Evolutionary conservation across 2,888 invertebrate species (phyloP).

Genomic region (Atherix ibis): DNA sequence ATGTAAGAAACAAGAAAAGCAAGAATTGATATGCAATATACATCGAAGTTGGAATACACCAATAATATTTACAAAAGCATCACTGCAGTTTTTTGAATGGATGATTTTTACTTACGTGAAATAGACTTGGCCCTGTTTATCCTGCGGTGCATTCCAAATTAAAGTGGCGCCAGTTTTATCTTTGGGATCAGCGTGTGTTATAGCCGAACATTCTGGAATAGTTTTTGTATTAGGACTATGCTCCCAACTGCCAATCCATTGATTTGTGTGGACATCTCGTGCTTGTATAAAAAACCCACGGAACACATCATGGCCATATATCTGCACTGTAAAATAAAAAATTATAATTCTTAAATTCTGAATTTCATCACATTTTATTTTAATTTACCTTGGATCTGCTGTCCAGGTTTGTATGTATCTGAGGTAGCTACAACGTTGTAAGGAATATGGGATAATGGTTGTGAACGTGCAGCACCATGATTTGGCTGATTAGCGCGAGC

Average conservation of each 20-base stretch:
- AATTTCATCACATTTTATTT: background rate
- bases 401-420: slow-evolving; percentile 48
- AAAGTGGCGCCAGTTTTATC: slow-evolving; percentile 57
- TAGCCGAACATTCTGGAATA: slow-evolving; percentile 62
- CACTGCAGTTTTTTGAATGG: no score
- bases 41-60: no score
- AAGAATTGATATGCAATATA: no score
- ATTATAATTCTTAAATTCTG: background rate
- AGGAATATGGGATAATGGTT: slow-evolving; percentile 45
- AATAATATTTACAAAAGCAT: no score
- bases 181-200: slow-evolving; percentile 62
- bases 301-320: slow-evolving; percentile 40
- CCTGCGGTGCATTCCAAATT: slow-evolving; percentile 56
- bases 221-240: slow-evolving; percentile 57
- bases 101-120: slow-evolving; percentile 60
- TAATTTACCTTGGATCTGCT: slow-evolving; percentile 47
- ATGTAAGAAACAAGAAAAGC: no score
- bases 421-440: slow-evolving; percentile 51
- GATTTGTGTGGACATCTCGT: slow-evolving; percentile 50
- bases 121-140: slow-evolving; percentile 52
- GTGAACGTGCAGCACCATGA: slow-evolving; percentile 56
- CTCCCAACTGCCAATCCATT: slow-evolving; percentile 63
- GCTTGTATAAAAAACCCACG: slow-evolving; percentile 77
- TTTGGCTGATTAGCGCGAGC: slow-evolving; percentile 55
- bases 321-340: slow-evolving; percentile 10